A percentile compares a stretch with the other conserved stretches of the same genome.
These are phyloP conservation scores for Mareca strepera DNA, from an alignment of 2,797 vertebrate genomes.

Conservation along the genomic window DNA sequence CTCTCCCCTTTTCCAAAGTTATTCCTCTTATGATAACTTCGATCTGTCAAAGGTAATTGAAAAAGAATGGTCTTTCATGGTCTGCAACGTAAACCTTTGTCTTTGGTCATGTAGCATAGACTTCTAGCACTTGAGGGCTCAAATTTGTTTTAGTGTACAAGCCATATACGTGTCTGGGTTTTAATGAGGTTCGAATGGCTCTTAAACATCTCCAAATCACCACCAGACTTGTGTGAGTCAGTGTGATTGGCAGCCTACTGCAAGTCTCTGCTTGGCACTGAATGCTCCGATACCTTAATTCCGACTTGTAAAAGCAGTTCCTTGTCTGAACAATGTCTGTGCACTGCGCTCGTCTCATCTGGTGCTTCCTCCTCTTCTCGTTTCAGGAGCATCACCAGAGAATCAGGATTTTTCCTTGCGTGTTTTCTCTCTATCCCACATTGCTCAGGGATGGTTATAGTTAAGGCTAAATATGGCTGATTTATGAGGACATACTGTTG, in stretches of 20 bases:
- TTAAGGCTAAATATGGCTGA: conserved; percentile 38
- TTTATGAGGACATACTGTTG: conserved; percentile 38
- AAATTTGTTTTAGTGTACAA: not conserved
- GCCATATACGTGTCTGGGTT: not conserved
- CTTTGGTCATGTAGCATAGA: not conserved
- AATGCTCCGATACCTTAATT: not conserved
- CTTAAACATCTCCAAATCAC: not conserved
- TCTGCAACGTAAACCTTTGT: not conserved
- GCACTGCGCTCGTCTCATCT: not conserved
- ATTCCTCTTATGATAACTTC: not conserved
- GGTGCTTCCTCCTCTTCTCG: not conserved
- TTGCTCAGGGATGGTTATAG: conserved; percentile 24
- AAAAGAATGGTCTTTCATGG: conserved; percentile 16
- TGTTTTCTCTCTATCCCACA: not conserved
- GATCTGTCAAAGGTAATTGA: conserved; percentile 1
- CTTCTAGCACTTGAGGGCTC: conserved; percentile 3
- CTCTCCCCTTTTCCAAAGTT: not conserved
- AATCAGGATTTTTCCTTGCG: not conserved
- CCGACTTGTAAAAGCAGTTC: not conserved
- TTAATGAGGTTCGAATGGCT: not conserved
- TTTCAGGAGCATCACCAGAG: not conserved
- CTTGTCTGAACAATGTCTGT: not conserved
- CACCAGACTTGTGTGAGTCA: not conserved
- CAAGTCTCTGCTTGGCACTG: not conserved
- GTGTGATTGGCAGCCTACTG: not conserved